These are phyloP conservation scores for Pomacea canaliculata DNA, from an alignment of 2,888 invertebrate genomes.

Conservation along the genomic window DNA sequence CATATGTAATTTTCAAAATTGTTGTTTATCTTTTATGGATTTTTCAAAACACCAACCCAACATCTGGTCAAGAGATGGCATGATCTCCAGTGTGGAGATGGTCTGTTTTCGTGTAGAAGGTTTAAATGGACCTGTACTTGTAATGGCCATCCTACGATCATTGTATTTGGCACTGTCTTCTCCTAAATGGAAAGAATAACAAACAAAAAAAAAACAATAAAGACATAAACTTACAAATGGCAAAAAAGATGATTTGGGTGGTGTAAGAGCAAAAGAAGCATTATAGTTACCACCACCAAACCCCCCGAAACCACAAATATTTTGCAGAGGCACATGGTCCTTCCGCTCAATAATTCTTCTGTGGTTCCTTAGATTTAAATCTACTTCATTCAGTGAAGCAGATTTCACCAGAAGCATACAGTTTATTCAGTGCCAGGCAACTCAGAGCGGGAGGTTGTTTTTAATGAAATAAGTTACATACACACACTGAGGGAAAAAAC, in stretches of 20 bases:
- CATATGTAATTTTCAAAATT: too few relatives aligned
- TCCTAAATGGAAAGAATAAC: conserved; percentile 14
- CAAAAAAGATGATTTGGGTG: too few relatives aligned
- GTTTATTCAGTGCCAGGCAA: too few relatives aligned
- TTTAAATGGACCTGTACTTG: conserved; percentile 55
- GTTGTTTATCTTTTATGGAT: too few relatives aligned
- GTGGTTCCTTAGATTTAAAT: conserved; percentile 17
- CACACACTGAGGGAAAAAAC: too few relatives aligned
- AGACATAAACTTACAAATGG: too few relatives aligned
- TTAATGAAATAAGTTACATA: too few relatives aligned
- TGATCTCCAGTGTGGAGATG: conserved; percentile 57
- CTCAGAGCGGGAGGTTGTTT: too few relatives aligned
- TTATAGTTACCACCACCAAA: too few relatives aligned
- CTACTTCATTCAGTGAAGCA: not conserved
- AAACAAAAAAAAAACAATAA: not conserved
- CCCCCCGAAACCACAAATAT: too few relatives aligned
- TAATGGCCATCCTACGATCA: conserved; percentile 58
- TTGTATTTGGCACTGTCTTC: conserved; percentile 50
- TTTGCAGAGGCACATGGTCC: too few relatives aligned
- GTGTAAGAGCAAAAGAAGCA: too few relatives aligned
- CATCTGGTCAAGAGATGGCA: conserved; percentile 82
- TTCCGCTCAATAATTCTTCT: not conserved
- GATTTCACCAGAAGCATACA: conserved; percentile 3
- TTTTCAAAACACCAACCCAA: conserved; percentile 68
- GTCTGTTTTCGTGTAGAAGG: conserved; percentile 57